A percentile compares a stretch with the other conserved stretches of the same genome.
phyloP scores from a whole-genome alignment of 1,140 invertebrate genomes.

The Scaptomyza pallida region DNA sequence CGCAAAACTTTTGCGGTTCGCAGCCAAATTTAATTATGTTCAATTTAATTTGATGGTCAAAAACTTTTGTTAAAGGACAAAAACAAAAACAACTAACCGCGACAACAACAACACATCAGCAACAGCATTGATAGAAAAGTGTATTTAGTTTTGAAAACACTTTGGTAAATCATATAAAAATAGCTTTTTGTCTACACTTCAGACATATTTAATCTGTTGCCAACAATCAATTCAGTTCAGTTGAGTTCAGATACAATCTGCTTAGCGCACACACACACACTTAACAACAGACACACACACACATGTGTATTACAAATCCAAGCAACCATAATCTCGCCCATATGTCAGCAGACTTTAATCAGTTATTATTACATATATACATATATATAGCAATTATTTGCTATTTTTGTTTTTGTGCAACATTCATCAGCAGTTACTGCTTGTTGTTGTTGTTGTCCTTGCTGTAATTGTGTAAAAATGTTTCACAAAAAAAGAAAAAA shows the following conservation, averaged over 20 bases:
- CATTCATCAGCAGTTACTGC: conserved; percentile 39
- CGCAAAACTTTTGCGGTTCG: conserved; percentile 38
- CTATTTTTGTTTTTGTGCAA: conserved; percentile 21
- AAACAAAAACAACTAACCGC: too few relatives aligned
- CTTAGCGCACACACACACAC: conserved; percentile 3
- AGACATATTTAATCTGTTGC: conserved; percentile 22
- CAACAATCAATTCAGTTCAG: conserved; percentile 5
- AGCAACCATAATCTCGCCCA: conserved; percentile 28
- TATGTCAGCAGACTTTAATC: conserved; percentile 67
- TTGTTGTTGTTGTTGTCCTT: conserved; percentile 24
- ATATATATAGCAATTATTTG: conserved; percentile 50
- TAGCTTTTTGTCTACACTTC: not conserved
- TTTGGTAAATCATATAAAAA: too few relatives aligned
- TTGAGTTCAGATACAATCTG: conserved; percentile 16
- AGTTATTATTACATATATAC: conserved; percentile 59
- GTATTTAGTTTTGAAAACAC: not conserved
- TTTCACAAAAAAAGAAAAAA: conserved; percentile 31
- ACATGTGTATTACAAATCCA: conserved; percentile 37
- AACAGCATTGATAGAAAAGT: too few relatives aligned
- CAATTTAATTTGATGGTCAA: conserved; percentile 50
- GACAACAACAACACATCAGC: not conserved
- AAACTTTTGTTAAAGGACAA: not conserved
- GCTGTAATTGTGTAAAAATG: conserved; percentile 71
- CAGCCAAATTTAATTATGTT: conserved; percentile 54
- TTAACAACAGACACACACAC: conserved; percentile 2